Evolutionary conservation across 2,888 invertebrate species (phyloP).

Genomic region (Tenthredo scrophulariae): DNA sequence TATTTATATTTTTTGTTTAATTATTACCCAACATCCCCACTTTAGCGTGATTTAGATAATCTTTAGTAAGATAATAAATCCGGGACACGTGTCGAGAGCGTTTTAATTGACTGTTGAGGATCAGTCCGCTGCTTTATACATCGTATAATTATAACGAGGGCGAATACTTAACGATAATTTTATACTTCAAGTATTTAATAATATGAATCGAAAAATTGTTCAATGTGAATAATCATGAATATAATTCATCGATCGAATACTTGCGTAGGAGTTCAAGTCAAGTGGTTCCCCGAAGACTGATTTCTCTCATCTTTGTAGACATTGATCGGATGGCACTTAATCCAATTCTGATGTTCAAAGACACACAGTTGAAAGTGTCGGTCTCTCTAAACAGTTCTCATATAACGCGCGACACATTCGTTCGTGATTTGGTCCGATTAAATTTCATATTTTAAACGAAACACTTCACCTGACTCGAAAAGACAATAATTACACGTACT

Average conservation of each 20-base stretch:
- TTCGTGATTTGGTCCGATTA: not conserved
- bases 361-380: not conserved
- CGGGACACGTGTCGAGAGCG: not conserved
- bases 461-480: not conserved
- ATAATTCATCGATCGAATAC: not conserved
- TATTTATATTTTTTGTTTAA: not conserved
- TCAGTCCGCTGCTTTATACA: not conserved
- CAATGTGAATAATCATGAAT: not conserved
- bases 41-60: not conserved
- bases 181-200: not conserved
- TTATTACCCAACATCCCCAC: not conserved
- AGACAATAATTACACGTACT: not conserved
- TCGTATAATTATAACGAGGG: not conserved
- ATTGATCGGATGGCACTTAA: not conserved
- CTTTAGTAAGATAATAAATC: not conserved
- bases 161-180: not conserved
- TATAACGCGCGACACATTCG: not conserved
- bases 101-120: not conserved
- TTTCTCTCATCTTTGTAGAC: not conserved
- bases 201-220: not conserved
- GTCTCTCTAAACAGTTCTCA: not conserved
- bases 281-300: not conserved
- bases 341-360: not conserved
- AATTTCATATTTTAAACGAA: not conserved
- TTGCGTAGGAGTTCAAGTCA: not conserved